phyloP scores from a whole-genome alignment of 2,797 vertebrate genomes.

The Cirrhinus molitorella region DNA sequence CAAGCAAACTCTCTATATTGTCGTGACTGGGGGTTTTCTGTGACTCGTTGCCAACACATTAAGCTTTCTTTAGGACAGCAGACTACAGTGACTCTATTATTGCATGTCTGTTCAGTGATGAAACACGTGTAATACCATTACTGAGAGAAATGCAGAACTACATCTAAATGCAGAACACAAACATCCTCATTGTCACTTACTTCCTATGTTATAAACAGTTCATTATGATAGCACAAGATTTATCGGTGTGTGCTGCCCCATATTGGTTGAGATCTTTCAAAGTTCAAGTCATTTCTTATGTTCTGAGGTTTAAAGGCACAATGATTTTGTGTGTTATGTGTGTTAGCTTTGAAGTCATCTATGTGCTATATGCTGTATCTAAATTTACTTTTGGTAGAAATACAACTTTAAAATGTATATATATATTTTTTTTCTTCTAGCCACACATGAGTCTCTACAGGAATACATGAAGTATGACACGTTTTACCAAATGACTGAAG shows the following conservation, averaged over 20 bases:
- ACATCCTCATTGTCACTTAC: constrained; percentile 14
- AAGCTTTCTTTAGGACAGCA: constrained; percentile 5
- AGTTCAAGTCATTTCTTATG: background rate
- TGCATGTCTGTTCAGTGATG: background rate
- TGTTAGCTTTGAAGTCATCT: background rate
- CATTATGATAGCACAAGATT: background rate
- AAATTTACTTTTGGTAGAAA: background rate
- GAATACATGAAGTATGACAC: background rate
- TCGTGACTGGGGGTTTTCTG: background rate
- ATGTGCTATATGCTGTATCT: background rate
- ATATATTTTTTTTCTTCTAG: background rate
- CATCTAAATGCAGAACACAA: background rate
- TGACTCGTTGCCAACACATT: constrained; percentile 11
- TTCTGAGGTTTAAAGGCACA: background rate
- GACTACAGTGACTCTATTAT: background rate
- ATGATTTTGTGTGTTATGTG: background rate
- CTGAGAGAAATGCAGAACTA: background rate
- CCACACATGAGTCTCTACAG: background rate
- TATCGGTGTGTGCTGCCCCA: background rate
- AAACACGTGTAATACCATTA: background rate
- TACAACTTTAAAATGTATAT: background rate
- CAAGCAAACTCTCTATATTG: constrained; percentile 36
- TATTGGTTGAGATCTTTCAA: background rate
- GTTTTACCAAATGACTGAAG: background rate
- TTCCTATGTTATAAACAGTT: background rate